A percentile compares a stretch with the other conserved stretches of the same genome.
Evolutionary conservation across 2,113 vertebrate genomes (phyloP).

Genomic region (Monarcha castaneiventris): DNA sequence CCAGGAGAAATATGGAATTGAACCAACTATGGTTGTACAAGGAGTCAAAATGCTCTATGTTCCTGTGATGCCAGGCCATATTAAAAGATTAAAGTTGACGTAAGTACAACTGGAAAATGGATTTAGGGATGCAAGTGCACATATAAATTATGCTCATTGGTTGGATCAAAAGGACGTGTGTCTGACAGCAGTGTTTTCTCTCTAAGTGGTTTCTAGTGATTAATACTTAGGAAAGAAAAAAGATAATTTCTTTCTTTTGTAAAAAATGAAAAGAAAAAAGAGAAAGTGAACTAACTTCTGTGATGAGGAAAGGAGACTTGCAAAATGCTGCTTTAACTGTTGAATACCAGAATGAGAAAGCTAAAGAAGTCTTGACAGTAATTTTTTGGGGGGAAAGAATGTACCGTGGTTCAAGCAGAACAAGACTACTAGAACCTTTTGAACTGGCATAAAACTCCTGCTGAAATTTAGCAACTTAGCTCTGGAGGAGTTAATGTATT

Average conservation of each 20-base stretch:
- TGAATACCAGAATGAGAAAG: neutral
- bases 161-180: neutral
- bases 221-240: neutral
- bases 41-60: slow-evolving; percentile 99
- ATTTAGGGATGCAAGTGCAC: neutral
- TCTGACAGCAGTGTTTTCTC: neutral
- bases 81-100: slow-evolving; percentile 95
- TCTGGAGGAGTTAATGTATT: neutral
- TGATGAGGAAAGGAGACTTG: neutral
- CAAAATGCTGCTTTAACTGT: neutral
- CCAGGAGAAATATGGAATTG: slow-evolving; percentile 95
- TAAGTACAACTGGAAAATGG: slow-evolving; percentile 69
- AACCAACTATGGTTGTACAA: slow-evolving; percentile 96
- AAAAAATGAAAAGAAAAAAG: neutral
- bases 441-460: neutral
- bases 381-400: neutral
- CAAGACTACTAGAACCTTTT: neutral
- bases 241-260: neutral
- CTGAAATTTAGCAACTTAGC: neutral
- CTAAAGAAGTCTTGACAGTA: neutral
- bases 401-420: neutral
- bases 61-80: slow-evolving; percentile 96
- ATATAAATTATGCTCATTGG: neutral
- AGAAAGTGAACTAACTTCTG: neutral
- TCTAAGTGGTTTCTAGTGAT: neutral